Evolutionary conservation across 2,888 invertebrate species (phyloP), one percentile per base, ranked within the genome.

Genomic region (Drosophila sordidapex): DNA sequence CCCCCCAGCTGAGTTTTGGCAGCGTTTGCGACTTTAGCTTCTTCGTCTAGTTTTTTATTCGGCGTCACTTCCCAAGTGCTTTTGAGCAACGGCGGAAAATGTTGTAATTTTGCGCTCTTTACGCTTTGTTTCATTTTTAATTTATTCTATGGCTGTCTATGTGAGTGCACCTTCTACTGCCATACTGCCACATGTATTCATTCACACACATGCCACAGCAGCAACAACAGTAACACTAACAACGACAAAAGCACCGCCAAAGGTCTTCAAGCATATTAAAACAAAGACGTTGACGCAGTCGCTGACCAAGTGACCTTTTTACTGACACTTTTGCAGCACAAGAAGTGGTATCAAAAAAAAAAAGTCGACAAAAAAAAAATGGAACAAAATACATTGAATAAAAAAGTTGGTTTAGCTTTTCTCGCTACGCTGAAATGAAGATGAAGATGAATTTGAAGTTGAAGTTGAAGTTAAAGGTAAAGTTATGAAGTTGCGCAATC

Each of bases 41-140:
- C 52, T 58, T 61, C 46, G 51, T 62, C 51, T 56, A 35, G 31
- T 38, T 66, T 64, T 57, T 58, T 60, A 46, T 51, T 48, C 33
- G 67, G 56, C 67, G 69, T 78, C 68, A 70, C 72, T 83, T 80
- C 76, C 71, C 76, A 82, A 74, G 73, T 72, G 72, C 71, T 76
- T 82, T 79, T 90, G 73, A 80, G 87, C 90, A 87, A 87, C 83
- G 80, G 80, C 89, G 91, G 90, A 89, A 89, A 89, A 70, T 89
- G 90, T 89, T 88, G 89, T 74, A 90, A 89, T 77, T 77, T 73
- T 72, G 77, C 80, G 79, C 79, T 87, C 79, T 88, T 90, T 86
- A 89, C 91, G 89, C 89, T 91, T 89, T 89, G 90, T 87, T 89
- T 89, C 87, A 74, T 82, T 89, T 90, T 87, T 90, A 89, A 91